Base-by-base conservation (phyloP, 2,113 vertebrate genomes). In the Gopherus evgoodei region DNA sequence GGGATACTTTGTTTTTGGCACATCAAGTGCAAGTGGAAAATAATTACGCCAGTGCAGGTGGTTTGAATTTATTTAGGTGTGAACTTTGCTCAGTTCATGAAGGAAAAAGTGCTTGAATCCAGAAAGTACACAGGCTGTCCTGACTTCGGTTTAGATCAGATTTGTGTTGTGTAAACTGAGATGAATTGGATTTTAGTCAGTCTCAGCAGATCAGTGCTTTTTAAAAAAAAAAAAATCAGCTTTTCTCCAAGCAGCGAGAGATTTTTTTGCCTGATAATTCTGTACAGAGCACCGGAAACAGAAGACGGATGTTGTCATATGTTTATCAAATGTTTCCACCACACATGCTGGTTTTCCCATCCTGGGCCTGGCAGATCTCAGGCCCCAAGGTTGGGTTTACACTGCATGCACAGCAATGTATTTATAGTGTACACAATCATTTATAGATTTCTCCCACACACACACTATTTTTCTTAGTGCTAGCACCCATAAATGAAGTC, bases 271-370 rank as follows among this genome's bases (percentile, higher is more conserved):
- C 25, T 22, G 69, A 84, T 44, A 35, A 81, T 87, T 95, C 86
- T 89, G 50, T 54, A 79, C 83, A 86, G 53, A 92, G 83, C 79
- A 86, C 93, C 96, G 96, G 95, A 97, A 97, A 90, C 91, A 93
- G 75, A 92, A 96, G 82, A 80, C 94, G 94, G 93, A 95, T 97
- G 90, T 84, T 91, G 90, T 95, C 50, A 2, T 88, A 11, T 88
- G 75, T 85, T 94, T 96, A 84, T 94, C 82, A 54, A 87, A 31
- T 47, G 79, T 92, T 95, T 96, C 91, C 86, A 94, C 56, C 79
- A 56, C 1, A 1, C 65, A 72, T 4, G n/a, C 65, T 38, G 69
- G 54, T 21, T 87, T 82, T 88, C 96, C 90, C 95, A 86, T n/a
- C 87, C 94, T 92, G 79, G 87, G 38, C 38, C 38, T 38, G 38